A percentile compares a stretch with the other conserved stretches of the same genome.
Evolutionary conservation across 2,797 vertebrate genomes (phyloP).

Genomic region (Hapalemur alaotrensis): DNA sequence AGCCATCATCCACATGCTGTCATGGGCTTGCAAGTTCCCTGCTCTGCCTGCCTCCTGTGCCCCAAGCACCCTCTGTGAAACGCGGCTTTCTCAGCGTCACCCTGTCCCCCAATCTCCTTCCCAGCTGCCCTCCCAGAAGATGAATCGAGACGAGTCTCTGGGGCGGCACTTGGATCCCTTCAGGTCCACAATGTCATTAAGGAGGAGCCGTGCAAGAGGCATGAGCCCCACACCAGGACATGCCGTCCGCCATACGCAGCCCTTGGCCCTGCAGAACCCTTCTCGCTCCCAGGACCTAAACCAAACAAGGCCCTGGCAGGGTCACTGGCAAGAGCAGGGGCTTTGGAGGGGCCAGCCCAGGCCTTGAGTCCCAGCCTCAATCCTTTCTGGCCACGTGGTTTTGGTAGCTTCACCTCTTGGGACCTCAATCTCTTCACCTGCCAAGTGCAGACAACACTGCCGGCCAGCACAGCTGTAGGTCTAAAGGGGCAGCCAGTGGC

Average conservation of each 20-base stretch:
- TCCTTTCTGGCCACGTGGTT: not conserved
- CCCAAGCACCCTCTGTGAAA: not conserved
- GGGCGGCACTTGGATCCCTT: not conserved
- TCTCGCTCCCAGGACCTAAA: not conserved
- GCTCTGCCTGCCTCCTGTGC: not conserved
- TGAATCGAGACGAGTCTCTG: not conserved
- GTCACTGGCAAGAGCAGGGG: rapidly evolving
- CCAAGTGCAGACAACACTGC: not conserved
- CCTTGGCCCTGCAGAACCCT: not conserved
- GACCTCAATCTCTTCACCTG: not conserved
- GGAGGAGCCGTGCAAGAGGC: rapidly evolving
- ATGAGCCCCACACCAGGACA: not conserved
- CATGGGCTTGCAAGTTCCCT: not conserved
- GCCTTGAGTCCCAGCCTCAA: not conserved
- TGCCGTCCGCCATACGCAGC: not conserved
- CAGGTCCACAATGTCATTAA: no score
- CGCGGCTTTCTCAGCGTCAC: rapidly evolving
- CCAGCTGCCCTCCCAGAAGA: no score
- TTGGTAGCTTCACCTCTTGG: not conserved
- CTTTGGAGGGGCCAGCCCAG: not conserved
- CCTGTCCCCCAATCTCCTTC: no score
- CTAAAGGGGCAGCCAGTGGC: not conserved
- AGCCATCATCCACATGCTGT: not conserved
- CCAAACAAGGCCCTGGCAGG: not conserved
- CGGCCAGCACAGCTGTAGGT: rapidly evolving